phyloP scores from a whole-genome alignment of 2,888 invertebrate genomes.

The Athalia cordata region DNA sequence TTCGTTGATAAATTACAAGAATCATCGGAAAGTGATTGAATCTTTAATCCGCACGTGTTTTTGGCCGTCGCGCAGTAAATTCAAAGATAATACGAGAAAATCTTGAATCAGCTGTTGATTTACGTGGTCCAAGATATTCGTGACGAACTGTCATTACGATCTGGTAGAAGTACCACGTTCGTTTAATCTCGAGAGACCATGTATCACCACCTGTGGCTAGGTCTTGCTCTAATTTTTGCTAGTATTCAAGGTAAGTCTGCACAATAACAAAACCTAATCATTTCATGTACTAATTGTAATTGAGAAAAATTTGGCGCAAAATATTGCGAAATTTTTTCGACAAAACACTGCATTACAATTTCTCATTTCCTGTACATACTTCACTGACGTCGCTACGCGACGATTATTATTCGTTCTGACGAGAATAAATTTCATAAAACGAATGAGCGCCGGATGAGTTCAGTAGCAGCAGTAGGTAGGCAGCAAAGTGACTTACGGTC shows the following conservation, averaged over 20 bases:
- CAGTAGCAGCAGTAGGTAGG: background rate
- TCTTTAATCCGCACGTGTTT: background rate
- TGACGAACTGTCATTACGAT: slow-evolving; percentile 24
- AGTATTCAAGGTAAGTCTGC: slow-evolving; percentile 63
- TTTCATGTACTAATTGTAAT: background rate
- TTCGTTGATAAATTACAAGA: background rate
- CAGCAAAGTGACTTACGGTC: slow-evolving; percentile 27
- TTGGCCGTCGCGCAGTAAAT: background rate
- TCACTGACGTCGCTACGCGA: too few relatives aligned
- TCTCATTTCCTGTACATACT: too few relatives aligned
- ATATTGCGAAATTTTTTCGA: too few relatives aligned
- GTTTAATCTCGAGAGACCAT: slow-evolving; percentile 49
- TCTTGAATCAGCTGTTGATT: too few relatives aligned
- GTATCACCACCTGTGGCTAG: slow-evolving; percentile 65
- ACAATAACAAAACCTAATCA: background rate
- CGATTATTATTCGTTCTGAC: background rate
- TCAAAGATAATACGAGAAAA: background rate
- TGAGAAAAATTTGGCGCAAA: too few relatives aligned
- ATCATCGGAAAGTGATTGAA: too few relatives aligned
- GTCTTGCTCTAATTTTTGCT: slow-evolving; percentile 57
- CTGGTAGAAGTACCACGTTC: background rate
- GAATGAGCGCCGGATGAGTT: background rate
- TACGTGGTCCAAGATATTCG: background rate
- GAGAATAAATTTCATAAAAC: slow-evolving; percentile 5
- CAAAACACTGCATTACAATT: too few relatives aligned